Evolutionary conservation across 2,797 vertebrate genomes (phyloP).

Genomic region (Psittacula derbiana): DNA sequence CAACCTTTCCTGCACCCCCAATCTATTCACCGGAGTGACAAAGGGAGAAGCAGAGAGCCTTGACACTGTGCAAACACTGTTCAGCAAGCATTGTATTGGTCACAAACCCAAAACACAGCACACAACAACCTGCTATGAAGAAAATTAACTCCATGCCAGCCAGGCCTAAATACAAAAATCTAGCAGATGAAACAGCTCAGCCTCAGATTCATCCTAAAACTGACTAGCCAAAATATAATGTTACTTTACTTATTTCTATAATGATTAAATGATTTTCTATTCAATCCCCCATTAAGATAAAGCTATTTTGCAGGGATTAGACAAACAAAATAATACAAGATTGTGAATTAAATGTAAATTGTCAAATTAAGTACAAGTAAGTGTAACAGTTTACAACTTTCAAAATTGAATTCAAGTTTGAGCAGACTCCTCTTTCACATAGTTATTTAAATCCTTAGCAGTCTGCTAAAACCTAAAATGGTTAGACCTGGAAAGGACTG

Average conservation of each 20-base stretch:
- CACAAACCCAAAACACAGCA: background rate
- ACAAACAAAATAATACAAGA: background rate
- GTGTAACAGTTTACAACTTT: background rate
- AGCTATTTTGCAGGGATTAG: background rate
- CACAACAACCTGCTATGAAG: background rate
- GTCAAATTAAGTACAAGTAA: background rate
- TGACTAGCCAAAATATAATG: background rate
- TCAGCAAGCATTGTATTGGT: background rate
- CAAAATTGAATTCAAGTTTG: background rate
- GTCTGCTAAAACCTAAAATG: background rate
- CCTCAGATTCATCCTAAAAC: background rate
- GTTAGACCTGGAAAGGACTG: background rate
- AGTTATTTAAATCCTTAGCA: background rate
- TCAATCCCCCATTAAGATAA: background rate
- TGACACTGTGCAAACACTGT: background rate
- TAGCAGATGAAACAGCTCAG: background rate
- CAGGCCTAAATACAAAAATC: background rate
- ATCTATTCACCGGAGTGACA: background rate
- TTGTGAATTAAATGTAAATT: background rate
- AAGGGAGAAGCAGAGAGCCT: background rate
- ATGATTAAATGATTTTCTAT: background rate
- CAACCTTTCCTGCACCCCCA: background rate
- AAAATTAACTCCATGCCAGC: background rate
- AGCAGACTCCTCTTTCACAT: background rate
- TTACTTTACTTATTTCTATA: background rate